Conservation (phyloP, 2,888 invertebrate genomes). For the Leucoma salicis region DNA sequence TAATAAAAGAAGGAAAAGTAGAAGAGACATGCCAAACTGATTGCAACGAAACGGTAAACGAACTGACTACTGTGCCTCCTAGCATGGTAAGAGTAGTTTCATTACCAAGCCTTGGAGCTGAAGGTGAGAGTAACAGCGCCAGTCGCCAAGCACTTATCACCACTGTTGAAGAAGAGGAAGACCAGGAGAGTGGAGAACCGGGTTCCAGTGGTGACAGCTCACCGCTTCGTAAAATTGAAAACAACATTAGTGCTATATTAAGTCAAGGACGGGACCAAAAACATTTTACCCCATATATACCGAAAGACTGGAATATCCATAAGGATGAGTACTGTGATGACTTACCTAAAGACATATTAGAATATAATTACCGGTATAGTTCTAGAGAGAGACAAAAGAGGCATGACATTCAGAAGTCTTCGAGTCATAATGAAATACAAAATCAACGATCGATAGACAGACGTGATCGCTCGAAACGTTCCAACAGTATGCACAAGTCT, state of each 20-base stretch:
- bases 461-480: constrained; percentile 76
- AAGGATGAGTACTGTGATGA: constrained; percentile 82
- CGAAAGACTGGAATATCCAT: constrained; percentile 82
- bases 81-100: constrained; percentile 86
- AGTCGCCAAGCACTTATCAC: constrained; percentile 85
- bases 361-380: constrained; percentile 77
- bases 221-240: constrained; percentile 87
- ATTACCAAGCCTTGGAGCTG: constrained; percentile 83
- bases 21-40: constrained; percentile 77
- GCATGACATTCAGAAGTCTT: constrained; percentile 83
- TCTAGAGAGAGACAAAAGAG: constrained; percentile 78
- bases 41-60: constrained; percentile 83
- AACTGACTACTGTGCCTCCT: constrained; percentile 84
- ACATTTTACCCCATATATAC: constrained; percentile 77
- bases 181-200: constrained; percentile 84
- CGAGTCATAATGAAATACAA: constrained; percentile 84
- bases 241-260: constrained; percentile 87
- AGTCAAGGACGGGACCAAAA: constrained; percentile 82
- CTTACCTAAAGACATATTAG: constrained; percentile 76
- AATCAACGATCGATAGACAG: constrained; percentile 76
- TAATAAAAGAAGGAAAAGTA: constrained; percentile 87
- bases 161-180: constrained; percentile 88
- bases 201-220: constrained; percentile 84
- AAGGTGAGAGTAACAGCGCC: constrained; percentile 72
- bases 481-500: constrained; percentile 87